A percentile compares a stretch with the other conserved stretches of the same genome.
Conservation (phyloP, 2,113 vertebrate species). For the Mugil cephalus region DNA sequence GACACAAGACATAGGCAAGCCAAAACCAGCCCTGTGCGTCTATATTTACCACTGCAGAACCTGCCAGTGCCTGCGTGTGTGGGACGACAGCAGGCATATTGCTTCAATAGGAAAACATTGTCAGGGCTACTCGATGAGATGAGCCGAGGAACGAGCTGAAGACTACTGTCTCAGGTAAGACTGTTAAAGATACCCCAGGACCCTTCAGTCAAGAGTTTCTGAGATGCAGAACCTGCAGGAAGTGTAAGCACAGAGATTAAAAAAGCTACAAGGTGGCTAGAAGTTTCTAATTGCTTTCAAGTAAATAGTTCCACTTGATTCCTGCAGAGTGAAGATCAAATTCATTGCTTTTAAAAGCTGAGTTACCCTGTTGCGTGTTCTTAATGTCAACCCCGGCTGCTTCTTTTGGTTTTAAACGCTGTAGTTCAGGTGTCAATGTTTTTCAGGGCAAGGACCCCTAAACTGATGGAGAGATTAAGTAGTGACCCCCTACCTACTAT, state of each 20-base stretch:
- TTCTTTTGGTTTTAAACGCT: no score
- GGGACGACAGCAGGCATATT: slow-evolving; percentile 45
- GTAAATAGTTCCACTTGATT: no score
- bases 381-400: no score
- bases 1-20: slow-evolving; percentile 48
- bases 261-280: background rate
- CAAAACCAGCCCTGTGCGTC: slow-evolving; percentile 46
- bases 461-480: no score
- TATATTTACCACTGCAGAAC: slow-evolving; percentile 69
- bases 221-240: background rate
- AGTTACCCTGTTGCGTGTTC: no score
- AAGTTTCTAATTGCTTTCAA: no score
- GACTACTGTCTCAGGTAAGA: slow-evolving; percentile 42
- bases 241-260: background rate
- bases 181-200: slow-evolving; percentile 18
- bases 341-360: no score
- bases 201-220: slow-evolving; percentile 10
- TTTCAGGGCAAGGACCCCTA: no score
- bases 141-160: slow-evolving; percentile 26
- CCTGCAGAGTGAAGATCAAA: no score
- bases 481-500: no score
- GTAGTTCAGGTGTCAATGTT: no score
- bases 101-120: slow-evolving; percentile 45
- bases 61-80: slow-evolving; percentile 52
- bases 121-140: slow-evolving; percentile 33